Conservation (phyloP, 1,140 invertebrate species). For the Trinorchestia longiramus region DNA sequence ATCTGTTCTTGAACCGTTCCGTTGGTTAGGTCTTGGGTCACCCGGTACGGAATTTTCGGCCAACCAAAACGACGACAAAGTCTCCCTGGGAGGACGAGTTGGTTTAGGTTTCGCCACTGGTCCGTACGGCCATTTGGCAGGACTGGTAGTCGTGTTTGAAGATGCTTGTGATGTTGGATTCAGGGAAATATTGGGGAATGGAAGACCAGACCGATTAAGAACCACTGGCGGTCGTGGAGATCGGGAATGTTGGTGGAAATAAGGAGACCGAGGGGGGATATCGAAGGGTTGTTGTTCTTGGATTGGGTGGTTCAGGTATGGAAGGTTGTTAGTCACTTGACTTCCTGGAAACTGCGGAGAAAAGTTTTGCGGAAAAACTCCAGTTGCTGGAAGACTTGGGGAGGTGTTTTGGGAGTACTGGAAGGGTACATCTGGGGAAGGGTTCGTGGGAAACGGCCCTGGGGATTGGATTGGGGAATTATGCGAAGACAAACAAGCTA, state of each 20-base stretch:
- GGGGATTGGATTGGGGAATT: not conserved
- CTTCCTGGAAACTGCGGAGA: not conserved
- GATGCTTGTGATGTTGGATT: not conserved
- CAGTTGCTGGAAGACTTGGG: not conserved
- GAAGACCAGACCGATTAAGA: not conserved
- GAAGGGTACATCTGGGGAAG: not conserved
- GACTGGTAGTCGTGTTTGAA: too few species aligned
- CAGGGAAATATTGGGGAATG: not conserved
- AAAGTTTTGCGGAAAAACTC: not conserved
- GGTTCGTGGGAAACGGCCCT: not conserved
- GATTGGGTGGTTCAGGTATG: too few species aligned
- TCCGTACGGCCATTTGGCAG: not conserved
- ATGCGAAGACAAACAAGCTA: not conserved
- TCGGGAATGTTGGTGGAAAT: too few species aligned
- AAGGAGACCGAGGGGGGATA: not conserved
- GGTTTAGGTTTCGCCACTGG: too few species aligned
- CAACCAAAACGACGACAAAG: not conserved
- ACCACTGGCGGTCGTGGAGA: not conserved
- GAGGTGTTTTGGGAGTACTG: not conserved
- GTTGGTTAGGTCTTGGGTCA: not conserved
- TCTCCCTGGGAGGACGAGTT: not conserved
- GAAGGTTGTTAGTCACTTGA: too few species aligned
- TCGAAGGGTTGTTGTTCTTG: not conserved
- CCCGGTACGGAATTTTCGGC: not conserved
- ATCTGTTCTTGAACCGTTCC: too few species aligned